Evolutionary conservation across 2,113 vertebrate species (phyloP).

Genomic region (Paedocypris sp.): DNA sequence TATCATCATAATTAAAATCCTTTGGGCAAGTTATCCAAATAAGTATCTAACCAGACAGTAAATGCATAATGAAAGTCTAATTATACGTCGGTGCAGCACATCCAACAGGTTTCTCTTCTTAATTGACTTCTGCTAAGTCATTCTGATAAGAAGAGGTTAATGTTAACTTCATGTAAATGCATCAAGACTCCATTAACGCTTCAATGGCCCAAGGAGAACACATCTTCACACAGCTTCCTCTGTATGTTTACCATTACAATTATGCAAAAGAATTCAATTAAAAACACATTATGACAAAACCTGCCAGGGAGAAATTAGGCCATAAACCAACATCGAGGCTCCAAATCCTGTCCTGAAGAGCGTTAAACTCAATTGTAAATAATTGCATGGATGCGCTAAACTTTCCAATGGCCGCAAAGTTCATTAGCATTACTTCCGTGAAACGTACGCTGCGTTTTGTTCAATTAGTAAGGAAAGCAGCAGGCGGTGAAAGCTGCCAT

Average conservation of each 20-base stretch:
- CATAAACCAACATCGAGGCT: neutral
- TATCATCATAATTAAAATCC: neutral
- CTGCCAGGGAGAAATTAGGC: neutral
- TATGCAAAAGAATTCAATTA: too few relatives aligned
- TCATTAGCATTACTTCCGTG: constrained; percentile 4
- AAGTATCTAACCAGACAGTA: neutral
- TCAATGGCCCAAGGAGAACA: neutral
- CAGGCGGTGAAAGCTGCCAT: neutral
- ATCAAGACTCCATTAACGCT: neutral
- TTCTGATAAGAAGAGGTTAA: constrained; percentile 8
- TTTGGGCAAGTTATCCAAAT: neutral
- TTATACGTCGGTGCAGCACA: neutral
- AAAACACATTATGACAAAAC: too few relatives aligned
- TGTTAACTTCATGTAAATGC: constrained; percentile 4
- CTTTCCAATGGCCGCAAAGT: neutral
- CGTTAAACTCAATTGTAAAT: constrained; percentile 8
- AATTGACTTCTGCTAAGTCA: neutral
- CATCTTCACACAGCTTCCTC: neutral
- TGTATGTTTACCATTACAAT: too few relatives aligned
- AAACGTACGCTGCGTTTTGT: neutral
- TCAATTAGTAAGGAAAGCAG: constrained; percentile 11
- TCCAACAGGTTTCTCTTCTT: neutral
- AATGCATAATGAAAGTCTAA: neutral
- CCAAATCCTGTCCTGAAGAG: neutral
- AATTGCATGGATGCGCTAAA: neutral